phyloP scores from a whole-genome alignment of 2,113 vertebrate genomes.

The Nyctibius bracteatus region DNA sequence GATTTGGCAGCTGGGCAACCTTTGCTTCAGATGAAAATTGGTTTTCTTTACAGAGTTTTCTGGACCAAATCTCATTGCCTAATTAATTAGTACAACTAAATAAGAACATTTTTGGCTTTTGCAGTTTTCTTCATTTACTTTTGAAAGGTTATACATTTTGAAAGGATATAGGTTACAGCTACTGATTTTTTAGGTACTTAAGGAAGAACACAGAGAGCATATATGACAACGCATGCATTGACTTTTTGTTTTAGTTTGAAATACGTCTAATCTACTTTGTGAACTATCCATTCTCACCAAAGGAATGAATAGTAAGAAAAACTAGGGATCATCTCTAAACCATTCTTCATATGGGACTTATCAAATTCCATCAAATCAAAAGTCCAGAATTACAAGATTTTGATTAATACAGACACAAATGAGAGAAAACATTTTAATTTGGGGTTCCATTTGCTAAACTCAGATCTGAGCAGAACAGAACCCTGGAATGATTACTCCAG shows the following conservation, averaged over 20 bases:
- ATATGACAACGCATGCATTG: not conserved
- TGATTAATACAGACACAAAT: not conserved
- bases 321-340: not conserved
- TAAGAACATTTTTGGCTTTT: not conserved
- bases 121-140: not conserved
- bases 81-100: not conserved
- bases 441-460: not conserved
- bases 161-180: not conserved
- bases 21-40: not conserved
- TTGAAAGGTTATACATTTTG: not conserved
- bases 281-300: not conserved
- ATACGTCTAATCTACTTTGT: not conserved
- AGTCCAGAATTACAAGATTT: not conserved
- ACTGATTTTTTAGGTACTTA: not conserved
- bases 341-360: not conserved
- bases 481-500: not conserved
- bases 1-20: not conserved
- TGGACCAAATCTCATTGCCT: not conserved
- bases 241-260: not conserved
- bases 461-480: not conserved
- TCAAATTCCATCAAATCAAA: not conserved
- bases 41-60: not conserved
- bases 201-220: not conserved
- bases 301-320: not conserved
- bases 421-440: not conserved